Evolutionary conservation across 2,113 vertebrate species (phyloP), one percentile per base, ranked within the genome.

Genomic region (Phylloscopus trochiloides): DNA sequence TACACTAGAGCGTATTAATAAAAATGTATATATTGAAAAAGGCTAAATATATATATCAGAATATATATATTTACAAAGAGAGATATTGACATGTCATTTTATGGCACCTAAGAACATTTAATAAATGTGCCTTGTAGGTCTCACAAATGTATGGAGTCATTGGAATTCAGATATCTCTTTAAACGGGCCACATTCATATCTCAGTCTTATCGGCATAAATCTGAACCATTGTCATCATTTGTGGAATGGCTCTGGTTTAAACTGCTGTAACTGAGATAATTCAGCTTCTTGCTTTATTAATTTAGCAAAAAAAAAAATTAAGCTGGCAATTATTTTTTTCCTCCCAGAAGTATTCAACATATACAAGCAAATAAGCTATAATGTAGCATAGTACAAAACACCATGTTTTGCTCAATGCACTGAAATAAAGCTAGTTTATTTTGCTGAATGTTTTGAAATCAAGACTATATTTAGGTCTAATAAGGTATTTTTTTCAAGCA

Each of bases 1-100:
- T 97, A 80, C 31, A 34, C 71, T 96, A 94, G 26, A 92, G 87
- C 73, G 7, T 77, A 86, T 83, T 88, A 87, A 66, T 75, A 82
- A 82, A 75, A 88, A 93, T 59, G 78, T 94, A 89, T 95, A 77
- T 97, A 91, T 62, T 75, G 54, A 85, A 92, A 92, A 95, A 73
- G 38, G 29, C 66, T 82, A 97, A 95, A 96, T 96, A 92, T 95
- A 85, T 95, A 78, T 82, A 58, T 94, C 10, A 42, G 29, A 67
- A 92, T 95, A 96, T 95, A 97, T 96, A 97, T 95, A 96, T 96
- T 96, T 97, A 65, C 85, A 85, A 88, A 94, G 83, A 96, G 76
- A 89, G 40, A 71, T 78, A 43, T 62, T 92, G 91, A 92, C 65
- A 19, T 26, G 52, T 96, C 94, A 90, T 94, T 95, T 96, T 93